phyloP scores from a whole-genome alignment of 2,888 invertebrate species.

The Eupeodes luniger region DNA sequence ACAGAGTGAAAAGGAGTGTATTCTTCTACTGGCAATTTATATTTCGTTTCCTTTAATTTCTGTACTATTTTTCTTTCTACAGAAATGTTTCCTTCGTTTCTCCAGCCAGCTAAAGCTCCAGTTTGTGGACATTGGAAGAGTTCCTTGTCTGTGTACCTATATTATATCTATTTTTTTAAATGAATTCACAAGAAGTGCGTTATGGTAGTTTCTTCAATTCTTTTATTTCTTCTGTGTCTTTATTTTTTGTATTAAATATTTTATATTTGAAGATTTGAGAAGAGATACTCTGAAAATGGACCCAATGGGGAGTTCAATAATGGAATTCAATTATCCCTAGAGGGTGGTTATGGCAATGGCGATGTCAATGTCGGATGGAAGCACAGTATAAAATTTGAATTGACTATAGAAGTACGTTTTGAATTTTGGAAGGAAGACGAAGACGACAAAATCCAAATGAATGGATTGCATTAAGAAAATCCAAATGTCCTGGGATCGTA shows the following conservation, averaged over 20 bases:
- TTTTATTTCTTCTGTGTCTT: background rate
- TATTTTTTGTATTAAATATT: constrained; percentile 51
- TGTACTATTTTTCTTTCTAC: constrained; percentile 7
- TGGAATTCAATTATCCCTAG: constrained; percentile 67
- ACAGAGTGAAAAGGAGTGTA: constrained; percentile 13
- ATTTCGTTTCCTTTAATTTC: constrained; percentile 35
- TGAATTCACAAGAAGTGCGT: constrained; percentile 41
- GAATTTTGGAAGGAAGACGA: constrained; percentile 35
- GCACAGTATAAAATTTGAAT: constrained; percentile 60
- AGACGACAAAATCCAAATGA: constrained; percentile 22
- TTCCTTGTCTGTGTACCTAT: background rate
- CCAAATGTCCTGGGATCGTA: constrained; percentile 19
- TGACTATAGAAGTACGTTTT: constrained; percentile 16
- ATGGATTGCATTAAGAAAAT: constrained; percentile 41
- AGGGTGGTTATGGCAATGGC: background rate
- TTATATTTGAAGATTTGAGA: constrained; percentile 35
- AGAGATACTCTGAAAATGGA: constrained; percentile 41
- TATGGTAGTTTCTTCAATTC: constrained; percentile 17
- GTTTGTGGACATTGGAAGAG: background rate
- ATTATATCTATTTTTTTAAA: background rate
- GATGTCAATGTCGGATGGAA: constrained; percentile 1
- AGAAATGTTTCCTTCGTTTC: background rate
- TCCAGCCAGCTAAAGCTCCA: background rate
- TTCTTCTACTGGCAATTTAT: constrained; percentile 22
- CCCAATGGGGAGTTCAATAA: constrained; percentile 54